A percentile compares a stretch with the other conserved stretches of the same genome.
phyloP scores from a whole-genome alignment of 2,888 invertebrate species.

The Leptinotarsa juncta region DNA sequence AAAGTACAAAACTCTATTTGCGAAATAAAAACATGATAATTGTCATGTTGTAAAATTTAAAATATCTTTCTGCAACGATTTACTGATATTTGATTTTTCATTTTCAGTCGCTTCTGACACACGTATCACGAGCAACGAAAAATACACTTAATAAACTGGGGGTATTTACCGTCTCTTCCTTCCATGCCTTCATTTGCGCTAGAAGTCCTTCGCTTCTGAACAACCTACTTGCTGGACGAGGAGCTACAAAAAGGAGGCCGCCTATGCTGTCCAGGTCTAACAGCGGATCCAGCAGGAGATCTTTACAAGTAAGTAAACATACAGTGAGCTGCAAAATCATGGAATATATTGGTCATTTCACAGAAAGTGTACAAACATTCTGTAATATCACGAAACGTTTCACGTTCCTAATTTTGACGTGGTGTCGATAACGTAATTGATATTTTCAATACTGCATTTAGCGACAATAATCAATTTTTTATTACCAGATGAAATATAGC shows the following conservation, averaged over 20 bases:
- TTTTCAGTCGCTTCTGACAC: slow-evolving; percentile 91
- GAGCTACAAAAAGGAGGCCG: slow-evolving; percentile 90
- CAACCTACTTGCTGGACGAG: slow-evolving; percentile 90
- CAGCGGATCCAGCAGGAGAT: slow-evolving; percentile 87
- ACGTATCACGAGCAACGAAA: slow-evolving; percentile 95
- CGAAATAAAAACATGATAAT: too few species aligned
- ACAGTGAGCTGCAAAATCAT: not conserved
- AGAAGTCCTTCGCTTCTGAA: slow-evolving; percentile 93
- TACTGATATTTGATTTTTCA: too few species aligned
- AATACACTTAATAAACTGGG: slow-evolving; percentile 94
- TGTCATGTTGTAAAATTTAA: too few species aligned
- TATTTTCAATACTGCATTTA: too few species aligned
- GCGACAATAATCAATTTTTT: too few species aligned
- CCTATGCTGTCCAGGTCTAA: slow-evolving; percentile 92
- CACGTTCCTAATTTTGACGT: too few species aligned
- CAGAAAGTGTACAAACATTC: not conserved
- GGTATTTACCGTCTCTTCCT: slow-evolving; percentile 97
- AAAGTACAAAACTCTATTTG: too few species aligned
- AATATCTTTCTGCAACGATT: too few species aligned
- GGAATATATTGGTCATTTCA: not conserved
- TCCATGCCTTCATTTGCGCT: slow-evolving; percentile 97
- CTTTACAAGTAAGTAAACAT: slow-evolving; percentile 76
- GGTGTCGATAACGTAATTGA: too few species aligned
- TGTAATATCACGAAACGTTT: too few species aligned
- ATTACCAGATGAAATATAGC: too few species aligned